Evolutionary conservation across 2,797 vertebrate genomes (phyloP).

Genomic region (Sebastes jordani): DNA sequence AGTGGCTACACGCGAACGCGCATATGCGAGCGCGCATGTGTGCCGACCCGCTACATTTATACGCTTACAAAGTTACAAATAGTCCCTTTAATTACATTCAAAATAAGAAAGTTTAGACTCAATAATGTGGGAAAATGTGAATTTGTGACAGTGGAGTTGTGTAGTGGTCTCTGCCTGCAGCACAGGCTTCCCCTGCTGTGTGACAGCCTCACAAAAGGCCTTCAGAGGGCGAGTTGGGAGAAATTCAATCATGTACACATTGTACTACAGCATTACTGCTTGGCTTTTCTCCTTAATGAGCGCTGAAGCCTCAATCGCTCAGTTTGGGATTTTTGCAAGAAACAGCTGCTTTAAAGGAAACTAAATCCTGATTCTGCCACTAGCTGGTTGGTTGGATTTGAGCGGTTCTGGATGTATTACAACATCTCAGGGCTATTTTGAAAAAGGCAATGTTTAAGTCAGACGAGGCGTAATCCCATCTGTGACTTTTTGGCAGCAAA

Average conservation of each 20-base stretch:
- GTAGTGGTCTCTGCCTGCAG: constrained; percentile 13
- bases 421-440: constrained; percentile 8
- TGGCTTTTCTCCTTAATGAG: constrained; percentile 15
- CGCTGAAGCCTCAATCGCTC: background rate
- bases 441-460: background rate
- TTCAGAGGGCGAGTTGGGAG: constrained; percentile 2
- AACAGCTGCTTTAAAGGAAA: constrained; percentile 3
- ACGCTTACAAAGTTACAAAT: too few species aligned
- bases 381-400: background rate
- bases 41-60: too few species aligned
- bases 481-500: constrained; percentile 13
- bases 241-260: constrained; percentile 28
- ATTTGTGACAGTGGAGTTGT: background rate
- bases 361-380: constrained; percentile 3
- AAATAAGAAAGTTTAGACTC: background rate
- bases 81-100: constrained; percentile 26
- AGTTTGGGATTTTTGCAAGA: constrained; percentile 10
- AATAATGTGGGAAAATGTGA: background rate
- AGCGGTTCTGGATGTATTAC: constrained; percentile 9
- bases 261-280: background rate
- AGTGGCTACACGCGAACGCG: too few species aligned
- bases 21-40: too few species aligned
- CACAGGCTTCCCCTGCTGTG: constrained; percentile 25
- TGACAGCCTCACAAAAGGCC: constrained; percentile 28
- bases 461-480: constrained; percentile 26